phyloP scores from a whole-genome alignment of 2,888 invertebrate genomes.

The Rhaphigaster nebulosa region DNA sequence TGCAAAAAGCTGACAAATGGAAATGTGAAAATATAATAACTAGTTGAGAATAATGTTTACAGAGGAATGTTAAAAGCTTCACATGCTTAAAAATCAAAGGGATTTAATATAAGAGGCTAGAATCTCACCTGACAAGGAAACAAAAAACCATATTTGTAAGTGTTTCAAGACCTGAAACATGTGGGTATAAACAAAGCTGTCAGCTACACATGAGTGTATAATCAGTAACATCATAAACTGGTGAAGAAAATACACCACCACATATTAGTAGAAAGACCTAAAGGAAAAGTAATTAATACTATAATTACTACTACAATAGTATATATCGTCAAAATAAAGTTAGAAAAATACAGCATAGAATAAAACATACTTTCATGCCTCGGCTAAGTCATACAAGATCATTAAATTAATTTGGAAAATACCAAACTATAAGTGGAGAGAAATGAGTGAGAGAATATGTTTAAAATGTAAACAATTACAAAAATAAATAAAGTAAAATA shows the following conservation, averaged over 20 bases:
- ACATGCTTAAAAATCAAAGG: conserved; percentile 10
- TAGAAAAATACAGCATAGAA: not conserved
- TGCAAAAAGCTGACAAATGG: not conserved
- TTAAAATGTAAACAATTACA: not conserved
- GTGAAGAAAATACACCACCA: not conserved
- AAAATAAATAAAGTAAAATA: not conserved
- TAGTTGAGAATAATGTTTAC: not conserved
- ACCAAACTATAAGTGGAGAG: not conserved
- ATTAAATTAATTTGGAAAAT: not conserved
- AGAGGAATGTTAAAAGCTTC: not conserved
- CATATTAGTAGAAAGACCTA: not conserved
- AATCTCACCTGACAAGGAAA: conserved; percentile 17
- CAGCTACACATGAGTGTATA: not conserved
- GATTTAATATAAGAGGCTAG: not conserved
- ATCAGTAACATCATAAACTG: not conserved
- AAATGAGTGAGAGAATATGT: not conserved
- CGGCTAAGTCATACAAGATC: not conserved
- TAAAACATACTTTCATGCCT: not conserved
- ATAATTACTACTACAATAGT: not conserved
- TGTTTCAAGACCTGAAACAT: conserved; percentile 9
- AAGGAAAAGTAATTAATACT: not conserved
- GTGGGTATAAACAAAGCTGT: not conserved
- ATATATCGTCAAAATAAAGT: not conserved
- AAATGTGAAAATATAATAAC: not conserved
- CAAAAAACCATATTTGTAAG: not conserved